Percentiles rank a stretch among this genome's conserved stretches.
Evolutionary conservation across 2,113 vertebrate genomes (phyloP).

Genomic region (Chaetodon trifascialis): DNA sequence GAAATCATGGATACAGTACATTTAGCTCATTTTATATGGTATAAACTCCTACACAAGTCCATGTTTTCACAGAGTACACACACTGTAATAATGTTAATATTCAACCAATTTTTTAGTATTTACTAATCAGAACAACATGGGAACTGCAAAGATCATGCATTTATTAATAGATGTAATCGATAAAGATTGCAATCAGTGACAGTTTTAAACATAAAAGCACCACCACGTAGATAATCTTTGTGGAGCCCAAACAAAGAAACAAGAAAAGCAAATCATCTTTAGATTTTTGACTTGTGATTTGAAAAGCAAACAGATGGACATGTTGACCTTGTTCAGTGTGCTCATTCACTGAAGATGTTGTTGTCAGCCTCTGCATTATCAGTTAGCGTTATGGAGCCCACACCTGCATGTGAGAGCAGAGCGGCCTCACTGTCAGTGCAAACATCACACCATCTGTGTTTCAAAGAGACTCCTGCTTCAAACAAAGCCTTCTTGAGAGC

Average conservation of each 20-base stretch:
- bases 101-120: too few relatives aligned
- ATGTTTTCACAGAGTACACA: not conserved
- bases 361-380: not conserved
- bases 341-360: not conserved
- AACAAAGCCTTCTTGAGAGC: not conserved
- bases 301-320: not conserved
- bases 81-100: not conserved
- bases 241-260: not conserved
- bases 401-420: not conserved
- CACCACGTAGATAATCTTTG: not conserved
- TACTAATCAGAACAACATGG: not conserved
- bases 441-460: not conserved
- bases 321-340: not conserved
- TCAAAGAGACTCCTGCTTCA: too few relatives aligned
- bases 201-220: too few relatives aligned
- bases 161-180: not conserved
- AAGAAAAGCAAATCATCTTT: not conserved
- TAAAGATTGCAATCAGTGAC: too few relatives aligned
- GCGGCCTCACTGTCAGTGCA: not conserved
- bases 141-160: not conserved
- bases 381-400: too few relatives aligned
- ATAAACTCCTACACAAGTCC: not conserved
- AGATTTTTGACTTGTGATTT: not conserved
- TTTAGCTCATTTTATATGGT: not conserved
- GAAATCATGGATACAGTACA: not conserved